These are phyloP conservation scores for Xiphophorus hellerii DNA, from an alignment of 2,113 vertebrate genomes.

Conservation along the genomic window DNA sequence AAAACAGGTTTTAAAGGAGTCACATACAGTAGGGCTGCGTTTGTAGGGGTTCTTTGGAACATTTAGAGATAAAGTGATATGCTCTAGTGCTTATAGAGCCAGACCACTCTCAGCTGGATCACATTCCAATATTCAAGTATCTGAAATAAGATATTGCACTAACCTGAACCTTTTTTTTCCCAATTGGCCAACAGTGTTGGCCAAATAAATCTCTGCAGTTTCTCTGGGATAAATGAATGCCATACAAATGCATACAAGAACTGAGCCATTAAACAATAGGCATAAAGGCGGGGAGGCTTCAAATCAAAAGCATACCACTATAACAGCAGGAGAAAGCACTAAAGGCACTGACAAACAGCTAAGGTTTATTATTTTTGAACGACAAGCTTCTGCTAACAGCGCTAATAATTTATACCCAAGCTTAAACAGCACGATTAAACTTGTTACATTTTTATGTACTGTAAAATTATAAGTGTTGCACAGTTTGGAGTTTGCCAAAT, in stretches of 20 bases:
- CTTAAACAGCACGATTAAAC: not conserved
- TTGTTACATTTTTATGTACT: not conserved
- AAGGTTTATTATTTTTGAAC: not conserved
- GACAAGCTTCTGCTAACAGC: not conserved
- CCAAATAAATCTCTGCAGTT: conserved; percentile 19
- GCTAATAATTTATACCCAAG: not conserved
- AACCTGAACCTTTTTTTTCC: conserved; percentile 26
- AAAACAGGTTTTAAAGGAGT: not conserved
- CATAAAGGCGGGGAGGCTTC: conserved; percentile 5
- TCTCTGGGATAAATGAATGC: conserved; percentile 25
- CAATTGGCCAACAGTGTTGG: conserved; percentile 1
- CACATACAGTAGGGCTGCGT: not conserved
- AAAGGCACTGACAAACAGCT: not conserved
- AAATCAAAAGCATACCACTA: conserved; percentile 4
- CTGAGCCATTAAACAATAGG: conserved; percentile 6
- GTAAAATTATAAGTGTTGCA: not conserved
- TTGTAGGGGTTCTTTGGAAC: not conserved
- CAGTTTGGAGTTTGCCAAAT: not conserved
- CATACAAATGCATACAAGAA: conserved; percentile 16
- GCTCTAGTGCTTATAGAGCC: not conserved
- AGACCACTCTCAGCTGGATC: conserved; percentile 15
- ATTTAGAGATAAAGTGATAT: conserved; percentile 27
- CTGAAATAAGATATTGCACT: conserved; percentile 34
- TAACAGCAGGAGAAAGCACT: not conserved
- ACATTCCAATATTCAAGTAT: conserved; percentile 16